These are phyloP conservation scores for Laupala kohalensis DNA, from an alignment of 1,140 invertebrate genomes.

Conservation along the genomic window DNA sequence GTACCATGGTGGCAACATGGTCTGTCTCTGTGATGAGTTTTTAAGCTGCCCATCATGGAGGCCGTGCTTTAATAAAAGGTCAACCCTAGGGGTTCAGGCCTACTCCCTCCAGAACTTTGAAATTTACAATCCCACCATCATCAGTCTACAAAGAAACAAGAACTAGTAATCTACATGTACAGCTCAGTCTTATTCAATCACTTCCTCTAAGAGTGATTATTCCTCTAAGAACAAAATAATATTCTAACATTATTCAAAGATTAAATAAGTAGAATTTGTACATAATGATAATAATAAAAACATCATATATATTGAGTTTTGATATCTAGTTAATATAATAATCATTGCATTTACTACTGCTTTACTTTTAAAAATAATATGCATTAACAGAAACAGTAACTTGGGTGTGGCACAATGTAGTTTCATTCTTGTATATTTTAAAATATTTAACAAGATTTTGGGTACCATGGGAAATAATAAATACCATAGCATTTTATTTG, in stretches of 20 bases:
- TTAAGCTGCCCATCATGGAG: background rate
- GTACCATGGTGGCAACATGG: background rate
- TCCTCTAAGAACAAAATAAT: background rate
- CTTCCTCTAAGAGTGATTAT: background rate
- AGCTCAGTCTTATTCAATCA: background rate
- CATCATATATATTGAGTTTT: background rate
- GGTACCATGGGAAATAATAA: background rate
- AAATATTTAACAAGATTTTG: background rate
- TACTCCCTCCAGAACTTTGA: background rate
- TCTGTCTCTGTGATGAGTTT: background rate
- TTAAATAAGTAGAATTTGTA: background rate
- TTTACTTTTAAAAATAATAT: background rate
- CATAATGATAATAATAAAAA: background rate
- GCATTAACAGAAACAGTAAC: background rate
- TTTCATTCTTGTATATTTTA: background rate
- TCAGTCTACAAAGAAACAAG: background rate
- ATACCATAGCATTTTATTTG: background rate
- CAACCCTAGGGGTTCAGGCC: background rate
- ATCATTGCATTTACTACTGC: background rate
- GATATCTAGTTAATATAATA: background rate
- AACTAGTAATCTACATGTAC: background rate
- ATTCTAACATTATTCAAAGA: background rate
- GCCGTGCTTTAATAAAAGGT: background rate
- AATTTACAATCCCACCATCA: background rate
- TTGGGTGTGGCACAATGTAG: background rate